Evolutionary conservation across 2,888 invertebrate genomes (phyloP).

Genomic region (Macroteleia sp.): DNA sequence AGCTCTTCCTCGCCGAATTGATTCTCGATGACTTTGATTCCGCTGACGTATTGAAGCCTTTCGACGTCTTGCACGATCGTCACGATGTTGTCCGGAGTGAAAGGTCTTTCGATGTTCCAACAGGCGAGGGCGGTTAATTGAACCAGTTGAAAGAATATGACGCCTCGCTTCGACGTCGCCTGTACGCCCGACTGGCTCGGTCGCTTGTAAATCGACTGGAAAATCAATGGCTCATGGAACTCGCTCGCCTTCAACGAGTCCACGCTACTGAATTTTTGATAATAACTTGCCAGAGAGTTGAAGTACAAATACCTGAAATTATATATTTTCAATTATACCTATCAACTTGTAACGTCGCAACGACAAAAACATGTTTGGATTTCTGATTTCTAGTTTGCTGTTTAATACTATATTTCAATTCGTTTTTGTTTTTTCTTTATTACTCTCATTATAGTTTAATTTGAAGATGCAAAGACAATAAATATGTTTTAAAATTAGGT

Average conservation of each 20-base stretch:
- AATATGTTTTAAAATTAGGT: too few species aligned
- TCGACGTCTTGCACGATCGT: conserved; percentile 76
- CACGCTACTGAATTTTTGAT: conserved; percentile 77
- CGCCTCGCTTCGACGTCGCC: conserved; percentile 79
- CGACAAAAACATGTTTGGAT: neutral
- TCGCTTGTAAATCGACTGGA: conserved; percentile 77
- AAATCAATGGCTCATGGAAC: conserved; percentile 75
- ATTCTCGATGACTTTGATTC: conserved; percentile 80
- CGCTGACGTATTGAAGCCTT: conserved; percentile 80
- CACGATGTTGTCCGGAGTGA: conserved; percentile 78
- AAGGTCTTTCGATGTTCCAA: conserved; percentile 82
- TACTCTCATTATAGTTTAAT: too few species aligned
- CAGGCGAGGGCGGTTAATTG: conserved; percentile 81
- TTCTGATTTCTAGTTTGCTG: neutral
- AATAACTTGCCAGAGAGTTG: conserved; percentile 81
- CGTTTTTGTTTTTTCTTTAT: too few species aligned
- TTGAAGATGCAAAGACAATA: too few species aligned
- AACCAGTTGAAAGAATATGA: conserved; percentile 83
- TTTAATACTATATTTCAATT: neutral
- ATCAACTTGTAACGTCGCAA: conserved; percentile 14
- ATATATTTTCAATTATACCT: conserved; percentile 43
- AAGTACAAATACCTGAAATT: conserved; percentile 81
- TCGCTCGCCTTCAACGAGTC: conserved; percentile 75
- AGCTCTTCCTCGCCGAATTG: conserved; percentile 77
- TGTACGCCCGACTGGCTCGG: conserved; percentile 82